Conservation (phyloP, 2,888 invertebrate genomes). For the Lepas anatifera region DNA sequence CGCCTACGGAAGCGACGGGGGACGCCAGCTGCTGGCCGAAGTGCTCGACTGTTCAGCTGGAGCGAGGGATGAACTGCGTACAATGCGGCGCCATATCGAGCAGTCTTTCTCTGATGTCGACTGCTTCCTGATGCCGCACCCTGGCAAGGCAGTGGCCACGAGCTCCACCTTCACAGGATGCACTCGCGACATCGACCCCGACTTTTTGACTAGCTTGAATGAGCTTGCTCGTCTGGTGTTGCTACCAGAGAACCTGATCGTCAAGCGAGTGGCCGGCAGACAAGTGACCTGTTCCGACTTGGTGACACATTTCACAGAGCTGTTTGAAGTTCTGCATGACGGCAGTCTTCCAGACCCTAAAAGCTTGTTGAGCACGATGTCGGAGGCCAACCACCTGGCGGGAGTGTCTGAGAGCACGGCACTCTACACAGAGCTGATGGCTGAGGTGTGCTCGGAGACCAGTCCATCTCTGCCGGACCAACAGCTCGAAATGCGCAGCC, state of each 20-base stretch:
- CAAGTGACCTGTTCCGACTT: neutral
- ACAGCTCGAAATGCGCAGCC: neutral
- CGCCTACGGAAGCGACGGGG: slow-evolving; percentile 40
- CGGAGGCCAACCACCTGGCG: neutral
- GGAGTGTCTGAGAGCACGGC: neutral
- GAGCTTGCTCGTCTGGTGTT: neutral
- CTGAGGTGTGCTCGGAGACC: neutral
- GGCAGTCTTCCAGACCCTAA: neutral
- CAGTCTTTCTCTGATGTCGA: slow-evolving; percentile 94
- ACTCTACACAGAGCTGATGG: neutral
- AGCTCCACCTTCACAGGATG: neutral
- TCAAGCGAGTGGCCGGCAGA: neutral
- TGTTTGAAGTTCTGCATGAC: neutral
- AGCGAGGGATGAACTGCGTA: slow-evolving; percentile 42
- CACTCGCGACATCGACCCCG: neutral
- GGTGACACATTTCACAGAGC: neutral
- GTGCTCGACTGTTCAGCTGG: slow-evolving; percentile 27
- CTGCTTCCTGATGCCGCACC: slow-evolving; percentile 97
- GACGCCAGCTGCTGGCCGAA: slow-evolving; percentile 37
- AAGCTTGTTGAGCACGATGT: neutral
- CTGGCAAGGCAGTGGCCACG: slow-evolving; percentile 44
- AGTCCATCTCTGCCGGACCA: neutral
- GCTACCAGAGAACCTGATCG: neutral
- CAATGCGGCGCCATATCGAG: slow-evolving; percentile 79
- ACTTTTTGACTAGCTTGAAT: neutral